These are phyloP conservation scores for Cactoblastis cactorum DNA, from an alignment of 2,888 invertebrate genomes.

Conservation along the genomic window DNA sequence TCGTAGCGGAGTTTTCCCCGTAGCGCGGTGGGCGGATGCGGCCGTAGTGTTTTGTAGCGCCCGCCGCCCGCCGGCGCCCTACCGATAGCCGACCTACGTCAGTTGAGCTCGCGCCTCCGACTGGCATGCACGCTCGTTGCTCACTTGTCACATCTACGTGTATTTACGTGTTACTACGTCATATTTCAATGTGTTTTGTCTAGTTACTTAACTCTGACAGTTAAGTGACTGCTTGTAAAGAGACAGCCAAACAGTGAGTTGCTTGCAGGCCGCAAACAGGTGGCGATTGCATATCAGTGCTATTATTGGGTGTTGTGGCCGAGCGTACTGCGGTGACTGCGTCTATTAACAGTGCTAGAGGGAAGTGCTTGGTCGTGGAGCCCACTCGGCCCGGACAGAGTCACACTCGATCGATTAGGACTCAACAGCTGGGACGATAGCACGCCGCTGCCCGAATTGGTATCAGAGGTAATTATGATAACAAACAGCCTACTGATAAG, in stretches of 20 bases:
- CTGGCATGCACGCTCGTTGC: constrained; percentile 34
- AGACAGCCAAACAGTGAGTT: constrained; percentile 26
- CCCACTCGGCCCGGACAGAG: constrained; percentile 31
- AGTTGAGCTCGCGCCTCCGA: constrained; percentile 53
- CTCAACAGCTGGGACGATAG: constrained; percentile 59
- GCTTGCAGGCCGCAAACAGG: constrained; percentile 49
- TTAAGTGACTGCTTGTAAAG: constrained; percentile 15
- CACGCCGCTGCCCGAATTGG: constrained; percentile 45
- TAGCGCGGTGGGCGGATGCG: constrained; percentile 66
- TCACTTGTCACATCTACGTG: constrained; percentile 22
- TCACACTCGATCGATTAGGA: constrained; percentile 56
- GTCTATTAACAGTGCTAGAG: constrained; percentile 42
- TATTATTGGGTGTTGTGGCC: constrained; percentile 54
- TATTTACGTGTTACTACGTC: constrained; percentile 35
- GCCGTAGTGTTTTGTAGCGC: constrained; percentile 56
- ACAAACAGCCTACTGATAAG: constrained; percentile 19
- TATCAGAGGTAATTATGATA: constrained; percentile 51
- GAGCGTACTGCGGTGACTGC: constrained; percentile 48
- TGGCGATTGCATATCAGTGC: constrained; percentile 54
- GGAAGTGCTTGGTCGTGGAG: constrained; percentile 48
- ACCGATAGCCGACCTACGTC: constrained; percentile 52
- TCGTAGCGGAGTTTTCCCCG: constrained; percentile 58
- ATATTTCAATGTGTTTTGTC: constrained; percentile 21
- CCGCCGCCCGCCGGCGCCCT: constrained; percentile 38
- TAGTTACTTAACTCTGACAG: constrained; percentile 15